phyloP scores from a whole-genome alignment of 2,888 invertebrate genomes.

The Epinotia demarniana region DNA sequence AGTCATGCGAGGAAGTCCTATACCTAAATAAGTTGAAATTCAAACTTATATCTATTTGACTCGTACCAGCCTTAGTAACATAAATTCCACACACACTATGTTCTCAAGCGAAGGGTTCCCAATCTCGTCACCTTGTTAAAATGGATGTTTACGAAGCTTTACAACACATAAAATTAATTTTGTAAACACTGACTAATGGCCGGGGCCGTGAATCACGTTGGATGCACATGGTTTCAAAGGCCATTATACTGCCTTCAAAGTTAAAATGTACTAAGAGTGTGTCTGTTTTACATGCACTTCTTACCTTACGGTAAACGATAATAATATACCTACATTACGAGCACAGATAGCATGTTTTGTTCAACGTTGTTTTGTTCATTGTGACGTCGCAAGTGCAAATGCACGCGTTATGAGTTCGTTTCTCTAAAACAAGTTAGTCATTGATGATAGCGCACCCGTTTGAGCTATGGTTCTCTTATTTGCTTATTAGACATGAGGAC shows the following conservation, averaged over 20 bases:
- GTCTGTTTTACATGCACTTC: not conserved
- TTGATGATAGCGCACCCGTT: conserved; percentile 41
- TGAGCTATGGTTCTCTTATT: conserved; percentile 30
- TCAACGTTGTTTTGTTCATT: conserved; percentile 29
- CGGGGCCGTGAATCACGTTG: conserved; percentile 61
- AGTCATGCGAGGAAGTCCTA: not conserved
- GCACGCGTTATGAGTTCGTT: conserved; percentile 34
- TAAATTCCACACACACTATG: not conserved
- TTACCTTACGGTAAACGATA: not conserved
- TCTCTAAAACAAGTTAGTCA: conserved; percentile 35
- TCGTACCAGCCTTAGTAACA: not conserved
- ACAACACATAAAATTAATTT: conserved; percentile 63
- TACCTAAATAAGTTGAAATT: not conserved
- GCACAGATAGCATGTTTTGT: conserved; percentile 36
- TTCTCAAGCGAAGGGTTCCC: conserved; percentile 1
- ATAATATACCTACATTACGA: conserved; percentile 12
- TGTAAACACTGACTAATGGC: conserved; percentile 66
- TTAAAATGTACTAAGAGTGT: conserved; percentile 9
- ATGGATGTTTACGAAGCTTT: conserved; percentile 61
- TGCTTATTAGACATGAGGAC: conserved; percentile 1
- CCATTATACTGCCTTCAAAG: conserved; percentile 23
- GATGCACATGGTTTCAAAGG: conserved; percentile 51
- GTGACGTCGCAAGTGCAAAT: conserved; percentile 44
- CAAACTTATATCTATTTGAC: not conserved
- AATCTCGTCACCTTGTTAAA: conserved; percentile 40